Conservation (phyloP, 92 coral and sea anemone genomes). For the Paragorgia papillata region DNA sequence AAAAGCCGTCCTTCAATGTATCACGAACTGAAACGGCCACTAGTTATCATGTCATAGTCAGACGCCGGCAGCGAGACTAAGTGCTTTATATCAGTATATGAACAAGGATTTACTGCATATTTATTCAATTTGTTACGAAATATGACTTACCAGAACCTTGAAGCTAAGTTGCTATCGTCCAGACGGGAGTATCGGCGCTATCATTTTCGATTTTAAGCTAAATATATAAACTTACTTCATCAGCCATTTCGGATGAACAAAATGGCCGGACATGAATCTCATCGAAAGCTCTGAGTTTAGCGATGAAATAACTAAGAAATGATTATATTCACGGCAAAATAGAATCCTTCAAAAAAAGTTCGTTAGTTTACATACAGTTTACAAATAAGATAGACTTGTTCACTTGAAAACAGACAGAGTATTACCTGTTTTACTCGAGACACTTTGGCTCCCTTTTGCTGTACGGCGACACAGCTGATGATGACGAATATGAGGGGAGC, state of each 20-base stretch:
- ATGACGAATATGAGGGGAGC: conserved; percentile 9
- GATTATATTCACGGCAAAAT: background rate
- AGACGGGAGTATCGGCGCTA: background rate
- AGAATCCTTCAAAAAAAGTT: background rate
- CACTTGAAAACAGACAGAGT: conserved; percentile 8
- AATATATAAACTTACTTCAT: background rate
- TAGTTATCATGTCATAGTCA: too few relatives aligned
- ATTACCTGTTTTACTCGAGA: conserved; percentile 32
- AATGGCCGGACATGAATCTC: conserved; percentile 19
- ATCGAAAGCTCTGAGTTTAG: background rate
- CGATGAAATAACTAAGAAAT: background rate
- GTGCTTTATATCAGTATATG: too few relatives aligned
- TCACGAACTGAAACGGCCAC: too few relatives aligned
- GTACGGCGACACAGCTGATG: conserved; percentile 10
- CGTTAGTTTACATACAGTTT: conserved; percentile 1
- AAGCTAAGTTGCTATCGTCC: background rate
- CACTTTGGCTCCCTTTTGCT: conserved; percentile 16
- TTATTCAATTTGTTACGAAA: too few relatives aligned
- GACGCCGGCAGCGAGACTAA: too few relatives aligned
- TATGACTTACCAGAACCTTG: background rate
- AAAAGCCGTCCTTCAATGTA: too few relatives aligned
- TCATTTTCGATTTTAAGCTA: background rate
- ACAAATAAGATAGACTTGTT: conserved; percentile 1
- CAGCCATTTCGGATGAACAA: conserved; percentile 6
- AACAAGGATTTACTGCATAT: too few relatives aligned